Evolutionary conservation across 2,113 vertebrate species (phyloP), one percentile per base, ranked within the genome.

Genomic region (Pterocles gutturalis): DNA sequence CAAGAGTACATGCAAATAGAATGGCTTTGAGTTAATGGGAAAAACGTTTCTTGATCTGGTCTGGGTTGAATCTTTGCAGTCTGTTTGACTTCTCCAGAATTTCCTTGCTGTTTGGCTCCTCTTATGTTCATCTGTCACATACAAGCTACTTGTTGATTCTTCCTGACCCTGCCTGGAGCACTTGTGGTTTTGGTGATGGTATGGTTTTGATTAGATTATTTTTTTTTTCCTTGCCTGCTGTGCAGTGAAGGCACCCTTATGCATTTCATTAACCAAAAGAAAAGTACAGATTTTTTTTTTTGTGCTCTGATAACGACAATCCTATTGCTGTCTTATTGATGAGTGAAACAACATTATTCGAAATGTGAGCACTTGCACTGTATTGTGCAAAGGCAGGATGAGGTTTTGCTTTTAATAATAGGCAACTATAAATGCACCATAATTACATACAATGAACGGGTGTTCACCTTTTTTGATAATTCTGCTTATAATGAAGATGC

Each of bases 401-500:
- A 91, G 22, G 25, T n/a, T 82, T 82, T 66, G 34, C 13, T 87
- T 77, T 88, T 19, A 90, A 34, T 31, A 24, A 33, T 2, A 89
- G 55, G 34, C 15, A 65, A 26, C 41, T 31, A 21, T 11, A 67
- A 89, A 76, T 1, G 5, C 58, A 65, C 48, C 22, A 2, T 14
- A 54, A 51, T 28, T 28, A 14, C 36, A 38, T 0, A 12, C 33
- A 36, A 2, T 0, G 31, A 41, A 24, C 7, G 60, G 5, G 34
- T 21, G 33, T 20, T 25, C 9, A 55, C 45, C 58, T 83, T 53
- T 24, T 7, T 18, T 16, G 53, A 46, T 17, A 53, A 62, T 71
- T 25, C 78, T 4, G 45, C 0, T 82, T 36, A 64, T 73, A 93
- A 91, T 9, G 34, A 61, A 90, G 71, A 34, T 95, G 97, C 97